Percentiles rank a stretch among this genome's conserved stretches.
These are phyloP conservation scores for Bacillus rossius DNA, from an alignment of 1,140 invertebrate genomes.

Conservation along the genomic window DNA sequence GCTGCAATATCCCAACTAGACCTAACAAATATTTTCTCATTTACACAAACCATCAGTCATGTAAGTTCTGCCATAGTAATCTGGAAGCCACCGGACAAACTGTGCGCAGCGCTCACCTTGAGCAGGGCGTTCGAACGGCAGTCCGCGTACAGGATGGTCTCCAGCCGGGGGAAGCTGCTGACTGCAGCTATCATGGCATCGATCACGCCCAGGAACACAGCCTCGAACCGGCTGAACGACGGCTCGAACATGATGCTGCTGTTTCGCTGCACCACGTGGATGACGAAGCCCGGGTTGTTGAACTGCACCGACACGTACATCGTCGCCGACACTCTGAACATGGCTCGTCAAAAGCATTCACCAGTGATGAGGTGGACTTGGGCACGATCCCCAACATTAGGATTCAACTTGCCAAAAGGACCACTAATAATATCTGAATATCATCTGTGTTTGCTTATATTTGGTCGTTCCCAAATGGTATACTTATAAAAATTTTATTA, in stretches of 20 bases:
- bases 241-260: constrained; percentile 72
- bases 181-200: constrained; percentile 67
- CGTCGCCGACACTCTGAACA: neutral
- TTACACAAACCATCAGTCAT: no score
- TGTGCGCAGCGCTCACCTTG: constrained; percentile 47
- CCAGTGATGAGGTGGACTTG: no score
- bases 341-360: neutral
- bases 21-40: no score
- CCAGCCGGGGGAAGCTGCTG: constrained; percentile 62
- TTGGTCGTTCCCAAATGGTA: no score
- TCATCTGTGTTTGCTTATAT: neutral
- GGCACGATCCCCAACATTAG: no score
- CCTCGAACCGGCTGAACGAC: constrained; percentile 64
- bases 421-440: constrained; percentile 11
- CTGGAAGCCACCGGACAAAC: no score
- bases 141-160: constrained; percentile 62
- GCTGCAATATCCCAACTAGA: no score
- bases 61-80: no score
- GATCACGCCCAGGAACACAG: constrained; percentile 62
- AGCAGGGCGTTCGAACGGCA: constrained; percentile 42
- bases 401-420: no score
- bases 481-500: no score
- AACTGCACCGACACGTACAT: constrained; percentile 39
- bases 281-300: constrained; percentile 66
- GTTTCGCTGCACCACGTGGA: constrained; percentile 61